Percentiles rank a stretch among this genome's conserved stretches.
phyloP scores from a whole-genome alignment of 1,140 invertebrate species.

The Drosophila sechellia region DNA sequence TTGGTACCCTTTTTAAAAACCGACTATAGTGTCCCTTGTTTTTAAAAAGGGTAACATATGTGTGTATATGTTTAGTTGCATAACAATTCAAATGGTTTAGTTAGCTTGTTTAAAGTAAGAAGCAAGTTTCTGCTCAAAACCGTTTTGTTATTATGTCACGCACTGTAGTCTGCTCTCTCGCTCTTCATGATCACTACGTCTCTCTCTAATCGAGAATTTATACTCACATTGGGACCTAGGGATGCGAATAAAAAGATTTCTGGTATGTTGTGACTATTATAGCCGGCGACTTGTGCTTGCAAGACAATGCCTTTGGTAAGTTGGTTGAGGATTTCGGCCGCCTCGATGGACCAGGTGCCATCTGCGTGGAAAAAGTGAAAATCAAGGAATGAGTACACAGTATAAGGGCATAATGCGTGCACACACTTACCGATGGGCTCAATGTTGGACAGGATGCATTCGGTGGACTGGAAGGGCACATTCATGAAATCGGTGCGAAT shows the following conservation, averaged over 20 bases:
- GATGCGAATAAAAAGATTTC: conserved; percentile 92
- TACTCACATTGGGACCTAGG: conserved; percentile 88
- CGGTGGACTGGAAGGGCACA: conserved; percentile 97
- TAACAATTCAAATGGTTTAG: not conserved
- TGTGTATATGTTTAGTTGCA: not conserved
- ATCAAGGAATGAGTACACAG: not conserved
- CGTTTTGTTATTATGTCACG: not conserved
- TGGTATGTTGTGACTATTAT: conserved; percentile 90
- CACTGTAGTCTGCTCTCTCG: not conserved
- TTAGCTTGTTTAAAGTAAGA: not conserved
- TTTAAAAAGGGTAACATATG: not conserved
- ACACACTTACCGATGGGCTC: conserved; percentile 90
- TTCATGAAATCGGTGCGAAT: conserved; percentile 96
- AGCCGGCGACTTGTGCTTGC: conserved; percentile 94
- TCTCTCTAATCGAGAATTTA: conserved; percentile 29
- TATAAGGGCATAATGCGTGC: not conserved
- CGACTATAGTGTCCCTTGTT: not conserved
- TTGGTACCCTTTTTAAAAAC: conserved; percentile 15
- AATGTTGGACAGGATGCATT: conserved; percentile 96
- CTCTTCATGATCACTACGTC: conserved; percentile 12
- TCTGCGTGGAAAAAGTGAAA: conserved; percentile 60
- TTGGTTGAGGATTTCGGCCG: conserved; percentile 90
- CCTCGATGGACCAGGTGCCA: conserved; percentile 90
- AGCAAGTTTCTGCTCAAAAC: not conserved
- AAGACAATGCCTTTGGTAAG: conserved; percentile 91